Evolutionary conservation across 2,113 vertebrate genomes (phyloP).

Genomic region (Fulica atra): DNA sequence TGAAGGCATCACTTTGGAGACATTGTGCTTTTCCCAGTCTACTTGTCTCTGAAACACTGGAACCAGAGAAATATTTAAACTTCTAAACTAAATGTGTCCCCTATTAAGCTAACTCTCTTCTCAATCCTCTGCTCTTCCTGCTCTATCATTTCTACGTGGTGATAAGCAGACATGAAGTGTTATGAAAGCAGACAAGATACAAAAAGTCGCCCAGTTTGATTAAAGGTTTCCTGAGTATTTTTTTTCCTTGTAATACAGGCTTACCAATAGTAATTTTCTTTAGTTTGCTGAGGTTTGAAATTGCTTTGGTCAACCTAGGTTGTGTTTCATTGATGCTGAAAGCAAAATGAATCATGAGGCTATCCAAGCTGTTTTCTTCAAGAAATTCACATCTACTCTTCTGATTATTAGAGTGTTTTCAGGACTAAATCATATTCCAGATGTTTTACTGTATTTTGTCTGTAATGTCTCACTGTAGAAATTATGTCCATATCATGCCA

Average conservation of each 20-base stretch:
- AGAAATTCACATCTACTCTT: background rate
- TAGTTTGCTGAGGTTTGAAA: background rate
- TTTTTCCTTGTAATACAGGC: background rate
- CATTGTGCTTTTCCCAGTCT: background rate
- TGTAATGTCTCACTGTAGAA: background rate
- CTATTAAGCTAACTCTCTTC: background rate
- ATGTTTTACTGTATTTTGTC: background rate
- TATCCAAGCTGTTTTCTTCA: background rate
- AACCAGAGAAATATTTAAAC: background rate
- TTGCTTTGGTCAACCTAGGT: background rate
- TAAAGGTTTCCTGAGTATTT: rapidly evolving
- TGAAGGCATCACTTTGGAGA: background rate
- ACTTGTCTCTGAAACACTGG: background rate
- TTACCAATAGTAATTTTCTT: background rate
- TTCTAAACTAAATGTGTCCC: background rate
- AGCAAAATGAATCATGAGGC: background rate
- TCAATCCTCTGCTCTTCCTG: background rate
- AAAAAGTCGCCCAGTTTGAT: background rate
- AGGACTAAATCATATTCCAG: background rate
- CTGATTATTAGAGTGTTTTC: background rate
- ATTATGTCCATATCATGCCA: background rate
- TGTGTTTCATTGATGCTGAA: background rate
- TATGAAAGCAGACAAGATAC: background rate
- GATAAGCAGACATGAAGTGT: background rate
- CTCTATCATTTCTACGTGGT: background rate